Evolutionary conservation across 2,797 vertebrate genomes (phyloP).

Genomic region (Enteromius paludinosus): DNA sequence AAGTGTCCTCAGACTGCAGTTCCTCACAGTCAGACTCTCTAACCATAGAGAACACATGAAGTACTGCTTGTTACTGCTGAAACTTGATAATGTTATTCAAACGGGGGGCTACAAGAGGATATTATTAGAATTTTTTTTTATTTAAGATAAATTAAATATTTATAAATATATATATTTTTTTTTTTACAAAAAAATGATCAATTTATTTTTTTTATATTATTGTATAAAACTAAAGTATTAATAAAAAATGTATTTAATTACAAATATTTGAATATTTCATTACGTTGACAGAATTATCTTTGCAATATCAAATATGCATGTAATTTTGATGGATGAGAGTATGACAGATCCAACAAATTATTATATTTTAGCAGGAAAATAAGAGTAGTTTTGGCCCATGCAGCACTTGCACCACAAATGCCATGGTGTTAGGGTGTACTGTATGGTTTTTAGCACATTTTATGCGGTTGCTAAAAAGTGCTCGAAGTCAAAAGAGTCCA

Average conservation of each 20-base stretch:
- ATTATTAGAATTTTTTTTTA: not conserved
- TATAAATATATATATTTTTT: not conserved
- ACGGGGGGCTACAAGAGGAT: not conserved
- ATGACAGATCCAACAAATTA: not conserved
- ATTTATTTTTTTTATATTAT: not conserved
- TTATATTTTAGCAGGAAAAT: not conserved
- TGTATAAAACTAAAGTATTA: not conserved
- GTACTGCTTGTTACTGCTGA: not conserved
- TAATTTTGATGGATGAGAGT: not conserved
- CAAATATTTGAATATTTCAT: not conserved
- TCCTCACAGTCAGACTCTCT: conserved; percentile 22
- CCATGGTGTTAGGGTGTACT: not conserved
- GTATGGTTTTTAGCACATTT: conserved; percentile 10
- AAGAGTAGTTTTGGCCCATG: not conserved
- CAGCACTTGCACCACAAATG: not conserved
- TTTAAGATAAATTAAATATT: not conserved
- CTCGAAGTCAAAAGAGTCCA: not conserved
- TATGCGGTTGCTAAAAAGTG: not conserved
- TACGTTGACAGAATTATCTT: not conserved
- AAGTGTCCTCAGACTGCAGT: conserved; percentile 61
- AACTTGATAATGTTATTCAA: not conserved
- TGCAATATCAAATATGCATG: not conserved
- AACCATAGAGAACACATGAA: conserved; percentile 25
- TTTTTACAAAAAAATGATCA: not conserved
- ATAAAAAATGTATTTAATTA: not conserved